A percentile compares a stretch with the other conserved stretches of the same genome.
phyloP scores from a whole-genome alignment of 2,888 invertebrate species.

The Nomada fabriciana region DNA sequence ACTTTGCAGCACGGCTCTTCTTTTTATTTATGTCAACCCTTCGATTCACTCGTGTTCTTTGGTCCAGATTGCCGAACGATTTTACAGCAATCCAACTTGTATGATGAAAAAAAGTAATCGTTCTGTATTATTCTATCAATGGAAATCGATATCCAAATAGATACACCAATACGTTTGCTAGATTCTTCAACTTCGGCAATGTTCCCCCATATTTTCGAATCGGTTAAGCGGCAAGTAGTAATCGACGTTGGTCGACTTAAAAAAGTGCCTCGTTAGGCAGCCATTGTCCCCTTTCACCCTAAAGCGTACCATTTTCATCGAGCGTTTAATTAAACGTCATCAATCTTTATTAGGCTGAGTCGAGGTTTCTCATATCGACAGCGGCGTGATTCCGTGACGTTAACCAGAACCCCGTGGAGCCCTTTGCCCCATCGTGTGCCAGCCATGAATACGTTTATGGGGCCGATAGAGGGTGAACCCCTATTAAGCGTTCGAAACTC shows the following conservation, averaged over 20 bases:
- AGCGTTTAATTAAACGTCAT: constrained; percentile 82
- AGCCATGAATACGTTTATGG: constrained; percentile 81
- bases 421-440: constrained; percentile 36
- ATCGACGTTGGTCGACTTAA: constrained; percentile 64
- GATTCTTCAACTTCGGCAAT: too few relatives aligned
- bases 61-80: too few relatives aligned
- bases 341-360: constrained; percentile 81
- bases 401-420: constrained; percentile 70
- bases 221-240: constrained; percentile 14
- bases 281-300: constrained; percentile 46
- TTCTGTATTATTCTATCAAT: too few relatives aligned
- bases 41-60: too few relatives aligned
- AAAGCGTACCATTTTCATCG: constrained; percentile 72
- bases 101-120: too few relatives aligned
- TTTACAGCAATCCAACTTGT: too few relatives aligned
- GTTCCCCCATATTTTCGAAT: too few relatives aligned
- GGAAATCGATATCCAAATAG: too few relatives aligned
- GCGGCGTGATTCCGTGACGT: constrained; percentile 80
- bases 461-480: constrained; percentile 61
- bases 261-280: constrained; percentile 60
- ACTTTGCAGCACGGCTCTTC: too few relatives aligned
- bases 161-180: too few relatives aligned
- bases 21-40: too few relatives aligned
- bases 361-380: constrained; percentile 80
- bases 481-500: constrained; percentile 67